These are phyloP conservation scores for Heliocidaris tuberculata DNA, from an alignment of 35 echinoderm and acorn worm genomes.

Conservation along the genomic window DNA sequence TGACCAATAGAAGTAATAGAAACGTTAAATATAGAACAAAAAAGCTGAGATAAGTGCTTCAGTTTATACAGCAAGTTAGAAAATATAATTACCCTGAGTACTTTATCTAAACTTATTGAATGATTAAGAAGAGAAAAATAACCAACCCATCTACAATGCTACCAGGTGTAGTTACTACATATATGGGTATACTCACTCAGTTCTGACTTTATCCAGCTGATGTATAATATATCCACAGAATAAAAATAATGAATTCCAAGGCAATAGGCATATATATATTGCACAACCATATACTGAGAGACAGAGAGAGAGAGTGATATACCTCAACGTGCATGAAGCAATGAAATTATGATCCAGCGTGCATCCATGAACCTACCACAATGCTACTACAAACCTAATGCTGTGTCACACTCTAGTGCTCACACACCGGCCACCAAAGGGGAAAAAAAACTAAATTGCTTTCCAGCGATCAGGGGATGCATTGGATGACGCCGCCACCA, in stretches of 20 bases:
- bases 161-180: not conserved
- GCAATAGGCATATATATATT: not conserved
- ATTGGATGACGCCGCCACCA: not conserved
- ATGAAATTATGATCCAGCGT: not conserved
- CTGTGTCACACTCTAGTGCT: slow-evolving; percentile 1
- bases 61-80: no score
- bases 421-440: slow-evolving; percentile 7
- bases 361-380: not conserved
- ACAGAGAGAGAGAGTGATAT: not conserved
- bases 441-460: not conserved
- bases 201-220: not conserved
- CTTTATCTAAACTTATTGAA: no score
- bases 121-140: no score
- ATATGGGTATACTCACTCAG: not conserved
- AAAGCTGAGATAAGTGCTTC: no score
- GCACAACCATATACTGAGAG: not conserved
- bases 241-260: slow-evolving; percentile 5
- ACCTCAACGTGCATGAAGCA: not conserved
- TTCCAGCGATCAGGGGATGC: not conserved
- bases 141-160: not conserved
- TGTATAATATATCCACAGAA: slow-evolving; percentile 12
- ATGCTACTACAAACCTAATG: not conserved
- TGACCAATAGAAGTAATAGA: no score
- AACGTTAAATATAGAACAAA: no score
- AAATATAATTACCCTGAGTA: no score